Evolutionary conservation across 2,113 vertebrate species (phyloP).

Genomic region (Hippolais icterina): DNA sequence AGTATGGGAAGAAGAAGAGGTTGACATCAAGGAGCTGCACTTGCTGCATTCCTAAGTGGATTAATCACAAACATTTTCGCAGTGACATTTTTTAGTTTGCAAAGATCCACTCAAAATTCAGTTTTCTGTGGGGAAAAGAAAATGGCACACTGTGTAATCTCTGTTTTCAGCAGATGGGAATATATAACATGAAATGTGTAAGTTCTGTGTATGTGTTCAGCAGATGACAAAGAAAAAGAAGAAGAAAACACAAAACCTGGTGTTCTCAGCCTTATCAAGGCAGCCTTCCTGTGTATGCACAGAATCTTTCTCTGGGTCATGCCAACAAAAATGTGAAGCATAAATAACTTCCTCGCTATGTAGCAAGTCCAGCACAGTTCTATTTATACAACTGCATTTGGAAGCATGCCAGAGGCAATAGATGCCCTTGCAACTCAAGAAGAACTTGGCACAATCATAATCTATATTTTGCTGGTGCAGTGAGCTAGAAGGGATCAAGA

Average conservation of each 20-base stretch:
- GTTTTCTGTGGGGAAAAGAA: background rate
- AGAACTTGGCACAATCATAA: background rate
- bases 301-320: background rate
- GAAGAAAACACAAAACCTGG: fast-evolving
- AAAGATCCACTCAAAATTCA: background rate
- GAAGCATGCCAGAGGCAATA: background rate
- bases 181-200: background rate
- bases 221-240: background rate
- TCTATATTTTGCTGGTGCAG: constrained; percentile 12
- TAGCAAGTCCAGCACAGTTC: background rate
- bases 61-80: background rate
- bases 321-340: background rate
- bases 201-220: background rate
- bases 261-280: background rate
- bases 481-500: constrained; percentile 2
- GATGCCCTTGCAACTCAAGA: constrained; percentile 2
- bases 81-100: background rate
- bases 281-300: background rate
- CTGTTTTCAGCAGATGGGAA: background rate
- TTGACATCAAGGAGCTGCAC: background rate
- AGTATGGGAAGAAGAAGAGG: background rate
- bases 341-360: background rate
- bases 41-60: background rate
- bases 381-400: constrained; percentile 42
- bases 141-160: background rate